A percentile compares a stretch with the other conserved stretches of the same genome.
Conservation (phyloP, 2,797 vertebrate species). For the Pygocentrus nattereri region DNA sequence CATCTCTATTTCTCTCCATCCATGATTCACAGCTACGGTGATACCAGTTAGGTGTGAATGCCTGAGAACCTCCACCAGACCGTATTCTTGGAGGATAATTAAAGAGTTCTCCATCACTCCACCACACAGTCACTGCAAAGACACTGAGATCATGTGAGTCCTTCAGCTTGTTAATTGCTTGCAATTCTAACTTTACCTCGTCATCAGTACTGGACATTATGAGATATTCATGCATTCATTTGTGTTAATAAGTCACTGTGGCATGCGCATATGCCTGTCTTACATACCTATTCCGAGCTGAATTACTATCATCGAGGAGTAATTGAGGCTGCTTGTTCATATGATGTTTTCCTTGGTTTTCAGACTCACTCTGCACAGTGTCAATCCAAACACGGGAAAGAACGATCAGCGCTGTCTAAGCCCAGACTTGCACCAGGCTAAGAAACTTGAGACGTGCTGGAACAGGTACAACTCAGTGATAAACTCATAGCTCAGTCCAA, state of each 20-base stretch:
- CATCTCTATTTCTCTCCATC: conserved; percentile 27
- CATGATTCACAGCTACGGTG: conserved; percentile 13
- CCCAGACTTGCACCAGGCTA: conserved; percentile 53
- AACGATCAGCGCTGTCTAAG: conserved; percentile 64
- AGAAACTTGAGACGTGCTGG: conserved; percentile 73
- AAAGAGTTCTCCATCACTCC: conserved; percentile 71
- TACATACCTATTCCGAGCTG: not conserved
- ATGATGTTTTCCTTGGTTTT: conserved; percentile 29
- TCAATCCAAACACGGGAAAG: not conserved
- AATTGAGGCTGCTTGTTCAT: not conserved
- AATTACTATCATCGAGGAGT: not conserved
- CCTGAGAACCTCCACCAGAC: not conserved
- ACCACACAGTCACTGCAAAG: conserved; percentile 62
- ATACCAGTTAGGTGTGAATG: conserved; percentile 55
- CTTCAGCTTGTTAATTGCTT: not conserved
- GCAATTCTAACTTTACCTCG: not conserved
- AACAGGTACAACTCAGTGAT: conserved; percentile 63
- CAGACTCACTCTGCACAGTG: conserved; percentile 74
- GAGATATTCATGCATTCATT: too few species aligned
- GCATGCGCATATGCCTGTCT: not conserved
- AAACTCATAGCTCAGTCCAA: not conserved
- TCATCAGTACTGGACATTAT: not conserved
- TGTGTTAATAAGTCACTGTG: too few species aligned
- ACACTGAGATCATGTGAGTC: conserved; percentile 75
- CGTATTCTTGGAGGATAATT: conserved; percentile 51